Evolutionary conservation across 2,113 vertebrate genomes (phyloP).

Genomic region (Tapirus terrestris): DNA sequence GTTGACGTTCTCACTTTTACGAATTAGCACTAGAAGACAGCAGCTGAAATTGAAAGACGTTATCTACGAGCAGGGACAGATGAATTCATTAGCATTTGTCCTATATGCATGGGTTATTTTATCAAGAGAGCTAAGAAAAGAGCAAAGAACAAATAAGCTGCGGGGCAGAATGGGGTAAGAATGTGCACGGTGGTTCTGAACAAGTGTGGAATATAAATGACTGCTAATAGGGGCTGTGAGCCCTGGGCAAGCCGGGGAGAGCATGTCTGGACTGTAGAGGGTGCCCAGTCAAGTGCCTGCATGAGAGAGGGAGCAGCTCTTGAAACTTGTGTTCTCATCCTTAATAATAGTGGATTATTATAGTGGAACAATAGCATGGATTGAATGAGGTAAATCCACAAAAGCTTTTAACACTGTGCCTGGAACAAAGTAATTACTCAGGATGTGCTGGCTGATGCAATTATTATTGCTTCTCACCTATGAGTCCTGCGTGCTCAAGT

Average conservation of each 20-base stretch:
- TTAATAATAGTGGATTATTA: neutral
- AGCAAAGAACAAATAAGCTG: neutral
- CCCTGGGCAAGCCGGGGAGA: neutral
- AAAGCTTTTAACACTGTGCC: neutral
- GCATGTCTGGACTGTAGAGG: neutral
- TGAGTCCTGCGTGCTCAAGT: neutral
- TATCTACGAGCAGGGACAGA: neutral
- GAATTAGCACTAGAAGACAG: neutral
- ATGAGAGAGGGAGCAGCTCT: neutral
- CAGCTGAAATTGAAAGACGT: neutral
- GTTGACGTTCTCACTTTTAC: neutral
- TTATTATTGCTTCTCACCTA: neutral
- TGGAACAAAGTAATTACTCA: neutral
- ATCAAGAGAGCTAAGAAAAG: neutral
- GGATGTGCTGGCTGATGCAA: neutral
- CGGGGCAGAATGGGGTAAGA: neutral
- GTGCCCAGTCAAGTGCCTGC: rapidly evolving
- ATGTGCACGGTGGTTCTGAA: rapidly evolving
- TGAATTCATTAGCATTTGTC: neutral
- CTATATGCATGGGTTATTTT: rapidly evolving
- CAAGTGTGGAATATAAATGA: rapidly evolving
- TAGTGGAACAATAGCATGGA: neutral
- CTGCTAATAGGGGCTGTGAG: rapidly evolving
- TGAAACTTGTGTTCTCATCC: neutral
- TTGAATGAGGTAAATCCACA: neutral